Evolutionary conservation across 2,113 vertebrate species (phyloP).

Genomic region (Apteryx mantelli): DNA sequence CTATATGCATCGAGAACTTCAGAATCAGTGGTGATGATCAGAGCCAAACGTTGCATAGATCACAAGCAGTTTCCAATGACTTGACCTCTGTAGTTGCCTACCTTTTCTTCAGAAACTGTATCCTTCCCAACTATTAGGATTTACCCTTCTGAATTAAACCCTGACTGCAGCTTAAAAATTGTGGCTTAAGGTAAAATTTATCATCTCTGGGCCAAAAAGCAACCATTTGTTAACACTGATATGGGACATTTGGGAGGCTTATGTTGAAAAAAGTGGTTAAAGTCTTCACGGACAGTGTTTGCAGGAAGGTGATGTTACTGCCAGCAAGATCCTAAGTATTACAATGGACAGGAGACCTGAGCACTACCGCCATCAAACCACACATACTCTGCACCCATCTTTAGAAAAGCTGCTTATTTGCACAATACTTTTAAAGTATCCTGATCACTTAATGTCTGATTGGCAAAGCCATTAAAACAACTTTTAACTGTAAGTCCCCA

Average conservation of each 20-base stretch:
- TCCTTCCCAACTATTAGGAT: background rate
- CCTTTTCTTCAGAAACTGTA: background rate
- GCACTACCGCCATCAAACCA: background rate
- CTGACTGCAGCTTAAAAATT: background rate
- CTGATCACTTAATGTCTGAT: background rate
- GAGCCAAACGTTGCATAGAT: background rate
- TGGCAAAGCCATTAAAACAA: background rate
- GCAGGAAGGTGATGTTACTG: background rate
- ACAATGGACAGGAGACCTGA: background rate
- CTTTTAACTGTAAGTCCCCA: background rate
- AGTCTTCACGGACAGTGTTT: background rate
- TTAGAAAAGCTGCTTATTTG: constrained; percentile 7
- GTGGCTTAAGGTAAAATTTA: background rate
- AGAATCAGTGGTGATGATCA: background rate
- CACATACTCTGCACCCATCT: background rate
- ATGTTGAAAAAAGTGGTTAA: background rate
- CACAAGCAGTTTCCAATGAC: background rate
- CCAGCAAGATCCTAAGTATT: background rate
- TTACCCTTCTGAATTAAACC: background rate
- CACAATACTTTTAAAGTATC: background rate
- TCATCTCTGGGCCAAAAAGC: background rate
- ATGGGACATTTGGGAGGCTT: background rate
- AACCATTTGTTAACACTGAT: background rate
- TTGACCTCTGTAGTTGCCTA: background rate
- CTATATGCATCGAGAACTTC: background rate